Conservation (phyloP, 2,113 vertebrate species). For the Corythaeola cristata region DNA sequence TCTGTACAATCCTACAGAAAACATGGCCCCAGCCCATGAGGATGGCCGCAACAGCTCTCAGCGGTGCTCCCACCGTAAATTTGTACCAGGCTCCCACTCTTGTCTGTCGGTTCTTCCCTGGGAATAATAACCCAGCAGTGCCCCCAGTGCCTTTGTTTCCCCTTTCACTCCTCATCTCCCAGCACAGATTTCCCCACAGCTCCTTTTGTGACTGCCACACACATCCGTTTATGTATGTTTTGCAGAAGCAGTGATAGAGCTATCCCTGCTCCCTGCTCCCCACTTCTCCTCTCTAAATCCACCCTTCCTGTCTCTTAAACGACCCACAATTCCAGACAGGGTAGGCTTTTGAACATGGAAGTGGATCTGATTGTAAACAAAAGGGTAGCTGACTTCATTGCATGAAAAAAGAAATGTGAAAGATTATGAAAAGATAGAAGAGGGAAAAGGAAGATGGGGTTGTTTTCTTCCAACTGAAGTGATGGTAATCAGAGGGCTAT, state of each 20-base stretch:
- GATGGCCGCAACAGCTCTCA: not conserved
- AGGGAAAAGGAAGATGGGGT: not conserved
- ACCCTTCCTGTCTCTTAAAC: not conserved
- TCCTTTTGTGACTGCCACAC: not conserved
- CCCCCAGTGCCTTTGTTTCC: not conserved
- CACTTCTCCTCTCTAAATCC: not conserved
- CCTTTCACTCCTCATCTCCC: not conserved
- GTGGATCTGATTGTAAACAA: not conserved
- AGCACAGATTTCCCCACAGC: not conserved
- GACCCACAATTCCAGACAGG: rapidly evolving
- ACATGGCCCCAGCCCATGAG: rapidly evolving
- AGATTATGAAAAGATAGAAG: not conserved
- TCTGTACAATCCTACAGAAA: not conserved
- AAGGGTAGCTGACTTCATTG: not conserved
- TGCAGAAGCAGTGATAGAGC: not conserved
- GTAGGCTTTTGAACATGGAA: not conserved
- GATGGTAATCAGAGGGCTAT: not conserved
- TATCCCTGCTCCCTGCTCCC: not conserved
- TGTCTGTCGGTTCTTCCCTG: not conserved
- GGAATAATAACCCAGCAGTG: not conserved
- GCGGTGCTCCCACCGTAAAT: rapidly evolving
- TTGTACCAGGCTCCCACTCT: not conserved
- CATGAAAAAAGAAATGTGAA: not conserved
- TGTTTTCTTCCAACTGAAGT: not conserved
- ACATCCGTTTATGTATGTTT: not conserved